Conservation (phyloP, 2,113 vertebrate genomes). For the Puffinus mauretanicus region DNA sequence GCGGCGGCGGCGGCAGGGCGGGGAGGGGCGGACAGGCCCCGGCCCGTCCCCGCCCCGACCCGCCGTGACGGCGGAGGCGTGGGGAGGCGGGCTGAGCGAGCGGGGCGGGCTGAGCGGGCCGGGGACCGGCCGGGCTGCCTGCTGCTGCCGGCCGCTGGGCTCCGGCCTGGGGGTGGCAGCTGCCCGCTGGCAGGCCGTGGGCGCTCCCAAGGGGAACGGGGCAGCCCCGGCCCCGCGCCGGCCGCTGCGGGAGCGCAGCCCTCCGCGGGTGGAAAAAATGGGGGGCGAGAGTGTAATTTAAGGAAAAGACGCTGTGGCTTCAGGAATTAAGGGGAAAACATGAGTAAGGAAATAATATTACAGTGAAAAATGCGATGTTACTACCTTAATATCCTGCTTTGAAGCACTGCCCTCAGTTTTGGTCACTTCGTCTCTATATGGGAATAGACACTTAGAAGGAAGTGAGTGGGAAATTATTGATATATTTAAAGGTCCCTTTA, state of each 20-base stretch:
- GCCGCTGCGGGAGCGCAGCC: too few species aligned
- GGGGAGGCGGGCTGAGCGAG: too few species aligned
- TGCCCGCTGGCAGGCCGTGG: rapidly evolving
- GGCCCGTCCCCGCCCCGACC: too few species aligned
- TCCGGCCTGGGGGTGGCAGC: rapidly evolving
- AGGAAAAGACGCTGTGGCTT: neutral
- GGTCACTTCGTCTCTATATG: rapidly evolving
- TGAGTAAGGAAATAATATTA: neutral
- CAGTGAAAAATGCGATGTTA: neutral
- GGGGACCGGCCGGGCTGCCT: neutral
- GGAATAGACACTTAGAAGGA: neutral
- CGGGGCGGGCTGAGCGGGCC: too few species aligned
- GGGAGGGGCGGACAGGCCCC: too few species aligned
- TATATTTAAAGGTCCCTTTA: neutral
- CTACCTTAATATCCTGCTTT: too few species aligned
- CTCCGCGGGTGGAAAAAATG: too few species aligned
- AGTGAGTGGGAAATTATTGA: neutral
- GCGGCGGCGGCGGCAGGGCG: too few species aligned
- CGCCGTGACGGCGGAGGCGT: too few species aligned
- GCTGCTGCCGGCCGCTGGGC: neutral
- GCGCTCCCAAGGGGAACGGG: too few species aligned
- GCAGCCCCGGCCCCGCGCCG: too few species aligned
- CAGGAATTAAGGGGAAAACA: neutral
- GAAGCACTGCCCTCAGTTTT: too few species aligned
- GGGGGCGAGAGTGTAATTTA: rapidly evolving